Base-by-base conservation (phyloP, 2,888 invertebrate species). In the Galeopsomyia nigrocyanea region DNA sequence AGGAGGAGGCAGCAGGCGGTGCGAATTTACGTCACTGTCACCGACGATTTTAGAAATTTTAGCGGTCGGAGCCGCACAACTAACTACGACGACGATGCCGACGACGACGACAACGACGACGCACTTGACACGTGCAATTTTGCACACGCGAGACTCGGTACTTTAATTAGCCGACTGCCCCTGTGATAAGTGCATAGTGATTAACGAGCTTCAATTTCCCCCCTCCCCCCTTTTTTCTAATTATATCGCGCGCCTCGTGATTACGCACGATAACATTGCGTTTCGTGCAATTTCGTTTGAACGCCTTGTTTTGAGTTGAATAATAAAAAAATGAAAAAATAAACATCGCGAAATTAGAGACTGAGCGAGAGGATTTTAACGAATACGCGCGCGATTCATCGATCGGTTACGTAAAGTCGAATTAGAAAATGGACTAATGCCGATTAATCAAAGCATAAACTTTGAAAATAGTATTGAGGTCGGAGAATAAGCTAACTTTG, bases 11-110 rank as follows among this genome's bases (percentile, higher is more conserved):
- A n/a, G 55, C 26, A 21, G 6, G 6, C 65, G 79, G 79, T 77
- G 79, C 74, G 80, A 81, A 83, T 82, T 83, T 83, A 79, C 83
- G 84, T 83, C 83, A 83, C 82, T 84, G 83, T 83, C 82, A 80
- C 77, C 78, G 82, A 84, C 83, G 82, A 78, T 84, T 84, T 84
- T 84, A 84, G 84, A 84, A 80, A 26, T 26, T 81, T 83, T 64
- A 71, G 63, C 63, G 70, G 31, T 67, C 63, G 70, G 39, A 39
- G 17, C 31, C 19, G 26, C 26, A 26, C n/a, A n/a, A n/a, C n/a
- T n/a, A n/a, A n/a, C n/a, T n/a, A 26, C 26, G 26, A 26, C 26
- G 39, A 39, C 39, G 39, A 39, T 7, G 39, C 5, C 39, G 49
- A 64, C 66, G 55, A 26, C 26, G 26, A 26, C 26, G 39, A 39